Conservation (phyloP, 2,888 invertebrate species). For the Pollenia angustigena region DNA sequence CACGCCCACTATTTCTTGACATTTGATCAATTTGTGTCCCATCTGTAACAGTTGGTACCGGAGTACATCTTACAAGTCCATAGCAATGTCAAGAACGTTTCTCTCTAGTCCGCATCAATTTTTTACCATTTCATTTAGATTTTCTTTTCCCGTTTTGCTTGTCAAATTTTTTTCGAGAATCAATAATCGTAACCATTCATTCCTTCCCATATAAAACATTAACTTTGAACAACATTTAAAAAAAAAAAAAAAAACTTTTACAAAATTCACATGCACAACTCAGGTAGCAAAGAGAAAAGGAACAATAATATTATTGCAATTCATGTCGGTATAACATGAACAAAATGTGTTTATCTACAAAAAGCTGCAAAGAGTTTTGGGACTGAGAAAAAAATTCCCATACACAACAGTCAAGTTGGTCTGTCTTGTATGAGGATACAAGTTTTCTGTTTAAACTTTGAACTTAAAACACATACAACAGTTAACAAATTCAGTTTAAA, state of each 20-base stretch:
- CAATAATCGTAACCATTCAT: conserved; percentile 12
- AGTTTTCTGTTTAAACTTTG: conserved; percentile 59
- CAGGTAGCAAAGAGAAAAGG: conserved; percentile 33
- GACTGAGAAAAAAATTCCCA: conserved; percentile 21
- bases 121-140: too few relatives aligned
- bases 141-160: too few relatives aligned
- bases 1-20: too few relatives aligned
- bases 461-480: conserved; percentile 29
- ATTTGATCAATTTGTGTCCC: too few relatives aligned
- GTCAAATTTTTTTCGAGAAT: too few relatives aligned
- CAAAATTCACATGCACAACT: conserved; percentile 17
- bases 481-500: conserved; percentile 13
- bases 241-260: conserved; percentile 14
- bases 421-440: conserved; percentile 19
- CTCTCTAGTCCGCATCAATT: too few relatives aligned
- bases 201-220: not conserved
- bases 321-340: conserved; percentile 7
- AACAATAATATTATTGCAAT: conserved; percentile 60
- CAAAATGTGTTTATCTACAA: conserved; percentile 50
- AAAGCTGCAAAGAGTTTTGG: conserved; percentile 43
- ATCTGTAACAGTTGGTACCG: too few relatives aligned
- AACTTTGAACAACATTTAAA: conserved; percentile 23
- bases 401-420: not conserved
- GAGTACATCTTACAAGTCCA: too few relatives aligned
- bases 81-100: too few relatives aligned